A percentile compares a stretch with the other conserved stretches of the same genome.
Conservation (phyloP, 23 tunicate genomes). For the Trididemnum nubilum region DNA sequence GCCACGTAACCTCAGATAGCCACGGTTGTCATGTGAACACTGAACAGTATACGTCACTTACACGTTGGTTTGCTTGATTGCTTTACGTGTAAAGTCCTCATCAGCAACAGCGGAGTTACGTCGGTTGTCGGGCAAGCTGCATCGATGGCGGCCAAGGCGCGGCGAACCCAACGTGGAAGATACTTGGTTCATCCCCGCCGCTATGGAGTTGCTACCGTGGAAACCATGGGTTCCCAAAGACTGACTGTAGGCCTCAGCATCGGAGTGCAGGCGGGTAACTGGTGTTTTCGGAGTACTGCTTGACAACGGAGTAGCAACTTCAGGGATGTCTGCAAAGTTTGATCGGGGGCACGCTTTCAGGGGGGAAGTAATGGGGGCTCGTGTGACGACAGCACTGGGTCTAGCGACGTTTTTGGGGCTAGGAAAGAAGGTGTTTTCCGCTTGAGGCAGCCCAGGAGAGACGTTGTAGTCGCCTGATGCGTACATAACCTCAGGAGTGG, state of each 20-base stretch:
- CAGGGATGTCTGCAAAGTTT: background rate
- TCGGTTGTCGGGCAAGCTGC: background rate
- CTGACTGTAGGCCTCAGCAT: background rate
- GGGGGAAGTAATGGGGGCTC: background rate
- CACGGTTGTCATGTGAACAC: too few relatives aligned
- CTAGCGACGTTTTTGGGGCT: constrained; percentile 13
- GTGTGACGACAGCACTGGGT: background rate
- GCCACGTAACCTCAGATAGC: too few relatives aligned
- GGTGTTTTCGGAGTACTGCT: background rate
- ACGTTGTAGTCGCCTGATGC: background rate
- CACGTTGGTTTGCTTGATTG: background rate
- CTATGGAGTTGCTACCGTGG: background rate
- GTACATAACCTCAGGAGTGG: background rate
- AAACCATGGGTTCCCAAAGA: background rate
- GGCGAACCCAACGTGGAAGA: background rate
- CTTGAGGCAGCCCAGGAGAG: background rate
- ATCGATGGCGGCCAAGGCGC: background rate
- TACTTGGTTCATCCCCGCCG: background rate
- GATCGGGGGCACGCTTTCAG: background rate
- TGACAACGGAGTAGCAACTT: background rate
- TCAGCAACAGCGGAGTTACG: background rate
- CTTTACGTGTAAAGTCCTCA: background rate
- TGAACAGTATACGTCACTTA: too few relatives aligned
- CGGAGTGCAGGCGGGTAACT: background rate
- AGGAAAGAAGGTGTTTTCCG: constrained; percentile 1